phyloP scores from a whole-genome alignment of 2,113 vertebrate species.

The Platysteira castanea region DNA sequence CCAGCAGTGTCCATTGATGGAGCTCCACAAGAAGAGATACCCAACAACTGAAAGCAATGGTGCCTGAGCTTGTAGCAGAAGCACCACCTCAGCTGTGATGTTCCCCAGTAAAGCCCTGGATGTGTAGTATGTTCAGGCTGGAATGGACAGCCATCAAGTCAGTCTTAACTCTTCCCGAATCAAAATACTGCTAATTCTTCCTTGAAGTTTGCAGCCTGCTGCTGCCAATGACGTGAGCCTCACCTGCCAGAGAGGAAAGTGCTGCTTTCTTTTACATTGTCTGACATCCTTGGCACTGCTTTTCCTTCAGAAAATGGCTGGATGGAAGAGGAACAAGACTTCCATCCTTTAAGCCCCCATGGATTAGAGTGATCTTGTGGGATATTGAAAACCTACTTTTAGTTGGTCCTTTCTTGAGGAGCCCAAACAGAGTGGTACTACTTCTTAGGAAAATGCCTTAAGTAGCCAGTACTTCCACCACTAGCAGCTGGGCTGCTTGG shows the following conservation, averaged over 20 bases:
- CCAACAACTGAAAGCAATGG: neutral
- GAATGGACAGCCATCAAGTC: neutral
- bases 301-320: neutral
- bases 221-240: neutral
- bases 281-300: neutral
- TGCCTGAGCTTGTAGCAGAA: neutral
- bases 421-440: neutral
- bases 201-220: neutral
- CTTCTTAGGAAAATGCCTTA: neutral
- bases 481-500: neutral
- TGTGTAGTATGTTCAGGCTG: neutral
- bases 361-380: neutral
- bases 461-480: neutral
- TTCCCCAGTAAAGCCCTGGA: neutral
- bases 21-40: neutral
- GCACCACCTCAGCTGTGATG: neutral
- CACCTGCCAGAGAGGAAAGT: neutral
- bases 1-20: rapidly evolving
- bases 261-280: neutral
- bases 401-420: neutral
- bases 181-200: neutral
- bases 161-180: neutral
- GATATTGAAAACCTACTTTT: neutral
- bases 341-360: neutral
- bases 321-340: neutral